A percentile compares a stretch with the other conserved stretches of the same genome.
Conservation (phyloP, 2,113 vertebrate species). For the Benitochromis conjunctus region DNA sequence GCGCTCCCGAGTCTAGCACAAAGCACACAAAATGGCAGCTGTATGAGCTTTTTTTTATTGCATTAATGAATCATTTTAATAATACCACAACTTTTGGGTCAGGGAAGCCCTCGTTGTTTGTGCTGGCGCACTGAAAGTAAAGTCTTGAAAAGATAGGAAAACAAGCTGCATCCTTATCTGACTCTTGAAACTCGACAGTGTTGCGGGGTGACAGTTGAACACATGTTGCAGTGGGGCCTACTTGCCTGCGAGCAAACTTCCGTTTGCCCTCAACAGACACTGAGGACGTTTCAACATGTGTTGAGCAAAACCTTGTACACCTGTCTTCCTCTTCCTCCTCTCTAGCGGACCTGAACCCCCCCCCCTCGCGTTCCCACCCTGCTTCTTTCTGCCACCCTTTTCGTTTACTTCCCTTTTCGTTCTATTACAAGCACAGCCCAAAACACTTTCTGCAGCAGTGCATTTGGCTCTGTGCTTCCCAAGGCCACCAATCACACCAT, state of each 20-base stretch:
- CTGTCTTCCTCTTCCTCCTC: conserved; percentile 74
- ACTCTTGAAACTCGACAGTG: background rate
- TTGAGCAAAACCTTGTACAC: conserved; percentile 69
- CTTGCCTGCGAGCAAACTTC: conserved; percentile 57
- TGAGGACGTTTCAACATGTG: conserved; percentile 70
- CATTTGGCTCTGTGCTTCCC: background rate
- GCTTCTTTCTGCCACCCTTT: background rate
- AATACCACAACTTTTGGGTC: background rate
- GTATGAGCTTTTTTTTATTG: background rate
- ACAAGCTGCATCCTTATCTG: conserved; percentile 24
- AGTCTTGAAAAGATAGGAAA: background rate
- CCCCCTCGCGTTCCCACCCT: conserved; percentile 9
- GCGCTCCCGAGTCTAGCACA: background rate
- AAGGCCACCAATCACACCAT: conserved; percentile 50
- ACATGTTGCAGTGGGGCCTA: conserved; percentile 36
- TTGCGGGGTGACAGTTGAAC: conserved; percentile 50
- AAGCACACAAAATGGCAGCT: background rate
- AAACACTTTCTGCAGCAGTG: background rate
- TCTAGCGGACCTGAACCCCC: conserved; percentile 34
- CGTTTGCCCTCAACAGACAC: conserved; percentile 61
- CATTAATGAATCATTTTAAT: background rate
- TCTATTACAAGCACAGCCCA: background rate
- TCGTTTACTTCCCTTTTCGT: conserved; percentile 48
- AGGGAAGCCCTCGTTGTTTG: background rate
- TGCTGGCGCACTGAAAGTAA: background rate